Percentiles rank a stretch among this genome's conserved stretches.
Conservation (phyloP, 2,113 vertebrate genomes). For the Chaetodon auriga region DNA sequence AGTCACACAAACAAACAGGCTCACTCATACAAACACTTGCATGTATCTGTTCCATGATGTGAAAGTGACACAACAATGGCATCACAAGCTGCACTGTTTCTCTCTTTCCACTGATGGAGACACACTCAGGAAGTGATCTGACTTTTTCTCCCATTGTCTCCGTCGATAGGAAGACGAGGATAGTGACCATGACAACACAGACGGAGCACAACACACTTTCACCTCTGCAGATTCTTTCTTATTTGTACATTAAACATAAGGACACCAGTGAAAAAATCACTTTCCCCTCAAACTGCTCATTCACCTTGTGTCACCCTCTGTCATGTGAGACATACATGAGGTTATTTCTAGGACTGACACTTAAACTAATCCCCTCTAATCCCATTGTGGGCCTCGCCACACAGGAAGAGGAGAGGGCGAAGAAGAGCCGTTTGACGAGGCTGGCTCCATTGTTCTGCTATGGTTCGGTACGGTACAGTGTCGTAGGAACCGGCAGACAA, state of each 20-base stretch:
- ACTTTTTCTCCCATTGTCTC: neutral
- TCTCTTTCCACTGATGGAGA: neutral
- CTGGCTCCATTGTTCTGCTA: conserved; percentile 35
- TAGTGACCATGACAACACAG: conserved; percentile 62
- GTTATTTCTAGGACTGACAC: conserved; percentile 51
- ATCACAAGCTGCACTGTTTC: neutral
- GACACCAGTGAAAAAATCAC: neutral
- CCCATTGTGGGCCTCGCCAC: conserved; percentile 32
- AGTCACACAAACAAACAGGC: too few species aligned
- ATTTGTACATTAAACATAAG: conserved; percentile 12
- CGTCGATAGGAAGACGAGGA: neutral
- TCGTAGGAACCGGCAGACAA: conserved; percentile 44
- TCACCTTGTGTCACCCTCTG: conserved; percentile 16
- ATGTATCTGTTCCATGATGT: neutral
- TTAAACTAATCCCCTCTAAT: conserved; percentile 58
- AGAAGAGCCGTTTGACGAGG: conserved; percentile 29
- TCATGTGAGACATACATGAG: neutral
- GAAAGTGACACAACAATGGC: neutral
- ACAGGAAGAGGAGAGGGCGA: conserved; percentile 23
- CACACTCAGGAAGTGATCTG: neutral
- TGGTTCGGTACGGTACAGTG: neutral
- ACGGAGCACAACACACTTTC: conserved; percentile 25
- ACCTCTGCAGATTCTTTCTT: conserved; percentile 3
- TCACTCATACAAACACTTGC: neutral
- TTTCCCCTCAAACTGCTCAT: neutral